Base-by-base conservation (phyloP, 2,113 vertebrate species). In the Limnothrissa miodon region DNA sequence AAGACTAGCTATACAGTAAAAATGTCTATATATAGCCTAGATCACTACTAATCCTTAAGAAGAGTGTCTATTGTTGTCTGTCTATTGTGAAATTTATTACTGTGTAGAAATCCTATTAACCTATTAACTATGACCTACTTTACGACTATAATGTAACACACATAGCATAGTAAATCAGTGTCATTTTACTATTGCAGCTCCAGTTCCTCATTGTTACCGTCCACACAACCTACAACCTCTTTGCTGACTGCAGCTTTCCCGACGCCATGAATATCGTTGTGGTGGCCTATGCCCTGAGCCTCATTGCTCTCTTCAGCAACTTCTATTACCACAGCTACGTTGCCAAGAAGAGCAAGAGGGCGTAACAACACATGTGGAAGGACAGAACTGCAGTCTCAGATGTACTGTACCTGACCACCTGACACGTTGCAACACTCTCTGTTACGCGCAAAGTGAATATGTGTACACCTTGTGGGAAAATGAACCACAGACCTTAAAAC, bases 201-300 rank as follows among this genome's bases (percentile, higher is more conserved):
- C 94, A 95, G 90, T 92, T 93, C 89, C 83, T 90, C 86, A 91
- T 90, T 6, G 89, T 94, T 80, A 93, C 93, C 48, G 80, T 89
- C 81, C 92, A 92, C 88, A 93, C 92, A 45, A 88, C 87, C 80
- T 93, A 91, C 91, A 92, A 87, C 83, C 89, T 95, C 87, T 93
- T 92, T 80, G 88, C 91, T 3, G 92, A 95, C 83, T 93, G 92
- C 29, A 83, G 85, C 0, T 95, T 94, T 84, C 92, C 92, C 0
- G 90, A 93, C 80, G 86, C 85, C 39, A 93, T 95, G 91, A 93
- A 92, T 62, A 0, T 9, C 0, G 74, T 91, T 0, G 87, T 93
- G 44, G 85, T 92, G 85, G 87, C 89, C 45, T 94, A 92, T 84
- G 85, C 90, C 23, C 66, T 95, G 88, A 94, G 91, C 86, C 91